Evolutionary conservation across 2,113 vertebrate genomes (phyloP), one percentile per base, ranked within the genome.

Genomic region (Rhabdomys dilectus): DNA sequence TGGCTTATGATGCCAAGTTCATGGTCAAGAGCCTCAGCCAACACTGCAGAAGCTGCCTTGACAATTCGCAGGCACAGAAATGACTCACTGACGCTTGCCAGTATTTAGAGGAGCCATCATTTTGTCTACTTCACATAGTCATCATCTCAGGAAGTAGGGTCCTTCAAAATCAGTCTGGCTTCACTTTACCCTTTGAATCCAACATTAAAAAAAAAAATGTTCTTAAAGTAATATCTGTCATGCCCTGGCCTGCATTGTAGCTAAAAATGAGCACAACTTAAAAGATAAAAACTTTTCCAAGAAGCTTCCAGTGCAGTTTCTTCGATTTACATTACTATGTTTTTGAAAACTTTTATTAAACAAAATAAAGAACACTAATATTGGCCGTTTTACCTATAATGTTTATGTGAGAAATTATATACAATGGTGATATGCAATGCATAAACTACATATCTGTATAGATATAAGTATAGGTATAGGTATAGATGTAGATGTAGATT

Each of bases 231-330:
- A 88, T 84, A 75, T 84, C 34, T 39, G 80, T 4, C 64, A 11
- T 77, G 10, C 29, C 10, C 22, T 62, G 17, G 9, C 1, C 48
- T 96, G 2, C 94, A n/a, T 80, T 90, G 60, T 66, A 26, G 64
- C 75, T 91, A 87, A 95, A 95, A 94, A 76, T 86, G 68, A 88
- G 19, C 75, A 31, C 29, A 91, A 73, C 6, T 39, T 39, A 73
- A 73, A 39, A 39, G 42, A 81, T 93, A 94, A 80, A 97, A 85
- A 31, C 60, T 91, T 89, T 91, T 42, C 82, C 62, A 84, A 78
- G 39, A 92, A 88, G 75, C 88, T 91, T 95, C 70, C 89, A 90
- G 60, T 77, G 85, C 90, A 93, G 66, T 92, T 96, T 96, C 90
- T 96, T 66, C 13, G 26, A 60, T 39, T 84, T 82, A 88, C 15